Base-by-base conservation (phyloP, 1,140 invertebrate genomes). In the Dendrolimus kikuchii region DNA sequence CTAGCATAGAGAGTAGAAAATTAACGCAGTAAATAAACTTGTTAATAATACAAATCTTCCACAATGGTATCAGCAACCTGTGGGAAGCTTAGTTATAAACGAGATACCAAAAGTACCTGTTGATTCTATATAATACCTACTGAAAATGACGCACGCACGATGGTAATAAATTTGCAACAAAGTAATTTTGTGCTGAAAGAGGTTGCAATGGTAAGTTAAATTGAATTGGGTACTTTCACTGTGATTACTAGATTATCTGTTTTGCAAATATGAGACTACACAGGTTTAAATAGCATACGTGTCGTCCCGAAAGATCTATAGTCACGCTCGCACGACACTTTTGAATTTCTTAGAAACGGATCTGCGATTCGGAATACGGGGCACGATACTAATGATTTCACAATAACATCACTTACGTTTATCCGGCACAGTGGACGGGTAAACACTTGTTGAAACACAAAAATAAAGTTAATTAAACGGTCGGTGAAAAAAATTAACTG, bases 351-450 rank as follows among this genome's bases (percentile, higher is more conserved):
- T 59, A 55, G 58, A 64, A 73, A 71, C 63, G 64, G 69, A 67
- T 72, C 69, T 70, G 62, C 62, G 62, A 66, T 64, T 49, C 72
- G 57, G 66, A 62, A 64, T 68, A 68, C 67, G 40, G 51, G 23
- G 23, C 10, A n/a, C 10, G 42, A 66, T 52, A 66, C 68, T 66
- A 77, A 72, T 59, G 61, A 71, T 78, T 68, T 77, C 78, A 79
- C 71, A 73, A 59, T 71, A 79, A 76, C 68, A 59, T 65, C 69
- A 82, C 79, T 82, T 81, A 83, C 79, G 68, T 76, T 58, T 67
- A 63, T 74, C 70, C 57, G 66, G 70, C 54, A 44, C 55, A 60
- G 60, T 55, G 53, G 66, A 64, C 62, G 64, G 37, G 40, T 63
- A 66, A 51, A 63, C 56, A 61, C 57, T 62, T 49, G 45, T 60